A percentile compares a stretch with the other conserved stretches of the same genome.
phyloP scores from a whole-genome alignment of 2,888 invertebrate genomes.

The Clepsis dumicolana region DNA sequence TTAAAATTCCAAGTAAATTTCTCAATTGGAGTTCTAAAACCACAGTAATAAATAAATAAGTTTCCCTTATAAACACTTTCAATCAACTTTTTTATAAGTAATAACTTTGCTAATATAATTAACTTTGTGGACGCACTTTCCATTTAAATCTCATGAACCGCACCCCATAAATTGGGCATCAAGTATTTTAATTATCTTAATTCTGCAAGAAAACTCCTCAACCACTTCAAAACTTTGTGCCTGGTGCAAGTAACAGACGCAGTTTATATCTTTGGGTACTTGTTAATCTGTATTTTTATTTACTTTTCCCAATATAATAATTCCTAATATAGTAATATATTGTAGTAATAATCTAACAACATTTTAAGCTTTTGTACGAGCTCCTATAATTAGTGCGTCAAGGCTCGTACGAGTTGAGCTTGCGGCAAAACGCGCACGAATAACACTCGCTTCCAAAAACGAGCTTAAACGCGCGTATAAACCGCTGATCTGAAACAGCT shows the following conservation, averaged over 20 bases:
- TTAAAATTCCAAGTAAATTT: background rate
- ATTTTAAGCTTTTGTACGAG: too few species aligned
- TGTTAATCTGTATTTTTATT: too few species aligned
- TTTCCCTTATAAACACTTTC: background rate
- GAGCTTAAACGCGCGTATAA: too few species aligned
- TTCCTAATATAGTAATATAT: too few species aligned
- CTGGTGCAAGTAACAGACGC: conserved; percentile 49
- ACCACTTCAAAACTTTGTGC: conserved; percentile 57
- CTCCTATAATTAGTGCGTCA: too few species aligned
- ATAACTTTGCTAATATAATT: conserved; percentile 20
- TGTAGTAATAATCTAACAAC: too few species aligned
- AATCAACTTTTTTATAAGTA: conserved; percentile 3
- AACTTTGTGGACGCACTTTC: conserved; percentile 44
- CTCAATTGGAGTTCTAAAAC: background rate
- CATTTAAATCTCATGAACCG: conserved; percentile 58
- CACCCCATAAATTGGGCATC: conserved; percentile 59
- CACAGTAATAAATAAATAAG: background rate
- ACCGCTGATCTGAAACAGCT: too few species aligned
- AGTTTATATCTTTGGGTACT: background rate
- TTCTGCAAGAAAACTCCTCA: conserved; percentile 60
- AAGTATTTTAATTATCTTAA: conserved; percentile 74
- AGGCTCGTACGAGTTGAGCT: too few species aligned
- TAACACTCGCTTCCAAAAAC: too few species aligned
- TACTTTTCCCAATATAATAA: too few species aligned
- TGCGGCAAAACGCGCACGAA: too few species aligned